phyloP scores from a whole-genome alignment of 2,888 invertebrate species.

The Linnaemya vulpina region DNA sequence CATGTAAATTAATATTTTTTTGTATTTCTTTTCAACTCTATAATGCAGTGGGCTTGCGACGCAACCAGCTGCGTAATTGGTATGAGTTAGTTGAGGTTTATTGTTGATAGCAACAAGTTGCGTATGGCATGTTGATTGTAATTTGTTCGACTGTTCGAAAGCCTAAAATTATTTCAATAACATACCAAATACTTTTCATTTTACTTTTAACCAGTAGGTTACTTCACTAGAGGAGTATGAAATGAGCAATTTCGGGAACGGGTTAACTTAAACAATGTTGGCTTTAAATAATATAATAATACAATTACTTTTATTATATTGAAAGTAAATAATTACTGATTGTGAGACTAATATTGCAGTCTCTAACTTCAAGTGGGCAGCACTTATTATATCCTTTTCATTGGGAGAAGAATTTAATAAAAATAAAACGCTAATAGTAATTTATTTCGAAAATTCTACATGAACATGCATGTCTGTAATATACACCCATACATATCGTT shows the following conservation, averaged over 20 bases:
- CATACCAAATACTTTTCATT: not conserved
- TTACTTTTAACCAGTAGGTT: not conserved
- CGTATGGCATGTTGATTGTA: not conserved
- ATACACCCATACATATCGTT: no score
- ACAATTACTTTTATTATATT: no score
- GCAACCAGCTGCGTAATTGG: not conserved
- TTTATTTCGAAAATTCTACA: no score
- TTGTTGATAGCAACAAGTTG: slow-evolving; percentile 52
- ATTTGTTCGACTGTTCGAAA: not conserved
- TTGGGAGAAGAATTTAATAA: no score
- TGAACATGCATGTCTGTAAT: no score
- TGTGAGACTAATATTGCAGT: not conserved
- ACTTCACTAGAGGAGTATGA: slow-evolving; percentile 26
- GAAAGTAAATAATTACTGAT: no score
- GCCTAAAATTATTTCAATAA: not conserved
- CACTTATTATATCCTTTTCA: no score
- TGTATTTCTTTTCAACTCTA: no score
- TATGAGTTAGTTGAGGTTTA: slow-evolving; percentile 46
- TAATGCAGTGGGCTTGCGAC: not conserved
- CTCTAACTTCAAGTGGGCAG: no score
- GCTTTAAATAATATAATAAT: no score
- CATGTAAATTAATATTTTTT: not conserved
- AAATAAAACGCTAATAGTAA: no score
- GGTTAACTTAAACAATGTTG: not conserved
- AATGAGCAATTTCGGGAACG: slow-evolving; percentile 18